phyloP scores from a whole-genome alignment of 1,140 invertebrate species.

The Lepidurus couesii region DNA sequence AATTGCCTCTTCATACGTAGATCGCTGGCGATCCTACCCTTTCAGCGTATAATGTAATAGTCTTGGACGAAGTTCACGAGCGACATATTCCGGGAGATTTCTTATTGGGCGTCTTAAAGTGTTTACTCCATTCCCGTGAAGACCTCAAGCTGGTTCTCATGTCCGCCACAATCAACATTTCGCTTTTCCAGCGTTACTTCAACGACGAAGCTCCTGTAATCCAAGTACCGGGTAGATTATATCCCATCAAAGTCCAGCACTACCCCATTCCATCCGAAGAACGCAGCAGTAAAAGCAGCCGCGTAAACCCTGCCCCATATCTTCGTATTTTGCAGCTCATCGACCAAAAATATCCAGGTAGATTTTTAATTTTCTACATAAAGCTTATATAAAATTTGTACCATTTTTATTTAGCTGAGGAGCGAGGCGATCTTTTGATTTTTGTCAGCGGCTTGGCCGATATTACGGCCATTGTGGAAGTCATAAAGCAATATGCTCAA shows the following conservation, averaged over 20 bases:
- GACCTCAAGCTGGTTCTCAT: slow-evolving; percentile 92
- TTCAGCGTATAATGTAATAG: slow-evolving; percentile 74
- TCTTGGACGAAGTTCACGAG: slow-evolving; percentile 94
- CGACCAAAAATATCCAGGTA: slow-evolving; percentile 77
- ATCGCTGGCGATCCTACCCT: slow-evolving; percentile 50
- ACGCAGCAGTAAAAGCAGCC: slow-evolving; percentile 58
- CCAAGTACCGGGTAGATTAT: slow-evolving; percentile 87
- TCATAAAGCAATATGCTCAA: slow-evolving; percentile 73
- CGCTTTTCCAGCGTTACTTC: slow-evolving; percentile 88
- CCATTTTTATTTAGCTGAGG: slow-evolving; percentile 50
- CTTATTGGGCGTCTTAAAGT: slow-evolving; percentile 85
- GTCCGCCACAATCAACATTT: slow-evolving; percentile 97
- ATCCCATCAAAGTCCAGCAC: slow-evolving; percentile 85
- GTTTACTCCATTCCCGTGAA: slow-evolving; percentile 67
- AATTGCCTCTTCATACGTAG: slow-evolving; percentile 40
- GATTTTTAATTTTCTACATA: slow-evolving; percentile 39
- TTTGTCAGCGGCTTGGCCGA: slow-evolving; percentile 95
- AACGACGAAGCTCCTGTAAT: slow-evolving; percentile 71
- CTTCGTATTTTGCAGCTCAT: slow-evolving; percentile 86
- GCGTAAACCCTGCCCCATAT: slow-evolving; percentile 85
- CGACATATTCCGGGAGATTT: slow-evolving; percentile 93
- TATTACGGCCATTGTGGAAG: slow-evolving; percentile 84
- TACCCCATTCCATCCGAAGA: slow-evolving; percentile 71
- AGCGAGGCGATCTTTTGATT: slow-evolving; percentile 91
- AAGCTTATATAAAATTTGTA: slow-evolving; percentile 35